Conservation (phyloP, 2,888 invertebrate species). For the Netelia inedita region DNA sequence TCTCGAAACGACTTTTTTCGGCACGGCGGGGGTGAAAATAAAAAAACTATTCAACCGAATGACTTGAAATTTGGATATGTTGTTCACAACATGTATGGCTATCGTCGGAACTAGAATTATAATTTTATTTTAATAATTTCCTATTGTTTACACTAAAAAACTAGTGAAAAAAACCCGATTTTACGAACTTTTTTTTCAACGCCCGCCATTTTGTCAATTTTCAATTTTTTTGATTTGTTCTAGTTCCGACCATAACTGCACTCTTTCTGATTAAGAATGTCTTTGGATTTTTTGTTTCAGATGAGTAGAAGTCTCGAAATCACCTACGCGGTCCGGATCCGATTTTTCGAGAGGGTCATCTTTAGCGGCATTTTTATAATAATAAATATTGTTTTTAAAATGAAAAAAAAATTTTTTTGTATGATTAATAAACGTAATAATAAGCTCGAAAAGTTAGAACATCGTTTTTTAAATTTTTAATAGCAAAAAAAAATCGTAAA, state of each 20-base stretch:
- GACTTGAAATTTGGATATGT: no score
- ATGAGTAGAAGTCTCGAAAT: conserved; percentile 57
- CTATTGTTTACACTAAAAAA: conserved; percentile 37
- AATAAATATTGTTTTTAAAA: conserved; percentile 54
- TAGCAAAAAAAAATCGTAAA: no score
- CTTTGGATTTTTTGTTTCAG: conserved; percentile 38
- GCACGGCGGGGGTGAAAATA: no score
- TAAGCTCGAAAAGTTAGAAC: no score
- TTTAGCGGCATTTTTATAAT: conserved; percentile 46
- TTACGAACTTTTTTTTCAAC: conserved; percentile 34
- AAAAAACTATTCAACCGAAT: no score
- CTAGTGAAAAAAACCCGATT: conserved; percentile 45
- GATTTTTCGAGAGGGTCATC: conserved; percentile 58
- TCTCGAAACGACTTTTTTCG: no score
- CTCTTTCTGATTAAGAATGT: conserved; percentile 44
- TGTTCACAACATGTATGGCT: conserved; percentile 44
- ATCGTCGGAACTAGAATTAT: conserved; percentile 43
- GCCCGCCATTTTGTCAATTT: no score
- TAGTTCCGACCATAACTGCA: conserved; percentile 32
- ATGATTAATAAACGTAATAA: no score
- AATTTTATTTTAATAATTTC: conserved; percentile 30
- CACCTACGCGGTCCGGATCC: conserved; percentile 50
- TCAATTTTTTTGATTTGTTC: no score
- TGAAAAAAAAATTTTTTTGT: conserved; percentile 42
- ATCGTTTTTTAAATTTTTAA: no score